Evolutionary conservation across 2,888 invertebrate genomes (phyloP).

Genomic region (Gymnosoma rotundatum): DNA sequence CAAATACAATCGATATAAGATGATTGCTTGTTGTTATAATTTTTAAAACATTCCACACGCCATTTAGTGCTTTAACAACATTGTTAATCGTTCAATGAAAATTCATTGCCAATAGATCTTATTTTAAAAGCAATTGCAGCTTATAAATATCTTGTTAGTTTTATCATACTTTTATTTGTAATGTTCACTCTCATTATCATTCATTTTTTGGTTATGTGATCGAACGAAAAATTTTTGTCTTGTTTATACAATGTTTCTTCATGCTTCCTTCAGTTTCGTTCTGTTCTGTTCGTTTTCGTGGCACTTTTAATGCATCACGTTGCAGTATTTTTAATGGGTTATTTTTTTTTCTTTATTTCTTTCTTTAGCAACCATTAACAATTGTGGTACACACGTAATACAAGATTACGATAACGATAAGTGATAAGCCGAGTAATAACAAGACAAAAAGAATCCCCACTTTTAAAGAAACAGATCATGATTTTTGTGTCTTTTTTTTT

Average conservation of each 20-base stretch:
- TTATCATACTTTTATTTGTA: slow-evolving; percentile 68
- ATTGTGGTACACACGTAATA: slow-evolving; percentile 73
- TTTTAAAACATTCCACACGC: slow-evolving; percentile 70
- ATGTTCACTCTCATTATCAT: slow-evolving; percentile 52
- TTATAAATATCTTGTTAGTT: slow-evolving; percentile 69
- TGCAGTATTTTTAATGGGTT: slow-evolving; percentile 35
- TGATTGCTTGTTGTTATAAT: slow-evolving; percentile 60
- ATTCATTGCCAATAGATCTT: background rate
- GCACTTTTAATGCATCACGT: slow-evolving; percentile 6
- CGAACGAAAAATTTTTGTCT: slow-evolving; percentile 12
- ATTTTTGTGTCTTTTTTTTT: background rate
- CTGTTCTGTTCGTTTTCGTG: background rate
- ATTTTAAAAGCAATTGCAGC: slow-evolving; percentile 21
- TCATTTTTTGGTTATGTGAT: slow-evolving; percentile 24
- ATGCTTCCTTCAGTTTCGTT: slow-evolving; percentile 23
- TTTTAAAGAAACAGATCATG: slow-evolving; percentile 18
- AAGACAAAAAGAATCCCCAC: slow-evolving; percentile 32
- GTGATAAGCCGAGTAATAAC: slow-evolving; percentile 68
- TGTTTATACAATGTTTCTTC: background rate
- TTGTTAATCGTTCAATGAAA: slow-evolving; percentile 63
- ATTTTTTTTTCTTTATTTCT: background rate
- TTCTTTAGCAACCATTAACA: slow-evolving; percentile 69
- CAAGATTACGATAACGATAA: slow-evolving; percentile 72
- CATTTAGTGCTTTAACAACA: slow-evolving; percentile 65
- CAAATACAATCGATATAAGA: background rate